Evolutionary conservation across 1,140 invertebrate genomes (phyloP), one percentile per base, ranked within the genome.

Genomic region (Drosophila lacteicornis): DNA sequence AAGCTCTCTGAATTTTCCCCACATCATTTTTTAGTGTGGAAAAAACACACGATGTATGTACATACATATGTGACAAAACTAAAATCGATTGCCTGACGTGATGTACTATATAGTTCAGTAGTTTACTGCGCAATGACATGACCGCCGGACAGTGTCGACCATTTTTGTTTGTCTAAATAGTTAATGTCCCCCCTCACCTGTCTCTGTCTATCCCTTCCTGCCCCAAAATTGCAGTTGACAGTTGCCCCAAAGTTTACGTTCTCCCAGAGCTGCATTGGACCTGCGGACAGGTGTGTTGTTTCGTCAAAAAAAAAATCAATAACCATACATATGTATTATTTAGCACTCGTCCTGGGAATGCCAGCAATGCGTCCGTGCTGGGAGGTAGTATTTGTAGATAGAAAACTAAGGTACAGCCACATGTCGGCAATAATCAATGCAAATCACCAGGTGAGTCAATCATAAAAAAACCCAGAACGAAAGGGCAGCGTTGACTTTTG

Each of bases 61-160:
- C 27, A 27, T 27, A 27, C 27, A 30, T 30, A 30, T 30, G 56
- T 47, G 55, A 77, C 25, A 60, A 62, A 68, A 71, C 49, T 50
- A 86, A 87, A 88, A 87, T 88, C 83, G 67, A 87, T 88, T 83
- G 15, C 60, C 67, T 77, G 77, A 76, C 71, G 82, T 76, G 75
- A 57, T 79, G 69, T 70, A 75, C 47, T 83, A 65, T 78, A 40
- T 88, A 80, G 80, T 80, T 87, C 63, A 67, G 51, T 78, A 68
- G 80, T 80, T 86, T 88, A 87, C 83, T 87, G 83, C 84, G 84
- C 83, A 83, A 50, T 59, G 78, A 79, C 80, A 83, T 83, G 76
- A 47, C 62, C 69, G 19, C 40, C 42, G 22, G 22, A 45, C 36
- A 36, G 43, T 45, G 4, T 11, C 43, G 49, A 45, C 33, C 50